Percentiles rank a stretch among this genome's conserved stretches.
Conservation (phyloP, 2,797 vertebrate genomes). For the Molossus alvarezi region DNA sequence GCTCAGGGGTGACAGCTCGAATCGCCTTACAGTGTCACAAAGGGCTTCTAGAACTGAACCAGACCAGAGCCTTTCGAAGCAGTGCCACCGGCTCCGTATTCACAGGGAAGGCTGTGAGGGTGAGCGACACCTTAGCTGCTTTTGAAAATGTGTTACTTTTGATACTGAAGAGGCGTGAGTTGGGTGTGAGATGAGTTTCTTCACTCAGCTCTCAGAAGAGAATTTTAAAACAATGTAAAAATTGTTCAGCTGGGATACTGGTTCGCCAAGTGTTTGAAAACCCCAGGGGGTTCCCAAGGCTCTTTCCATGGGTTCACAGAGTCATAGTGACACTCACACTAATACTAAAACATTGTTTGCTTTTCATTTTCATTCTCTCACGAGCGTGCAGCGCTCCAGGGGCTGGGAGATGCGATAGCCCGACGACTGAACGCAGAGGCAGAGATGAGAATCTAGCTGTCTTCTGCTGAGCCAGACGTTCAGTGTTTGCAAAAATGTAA, state of each 20-base stretch:
- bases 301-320: not conserved
- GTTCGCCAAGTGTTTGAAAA: not conserved
- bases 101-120: constrained; percentile 95
- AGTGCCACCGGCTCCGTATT: constrained; percentile 94
- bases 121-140: constrained; percentile 79
- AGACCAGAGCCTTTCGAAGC: constrained; percentile 95
- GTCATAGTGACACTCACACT: not conserved
- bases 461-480: not conserved
- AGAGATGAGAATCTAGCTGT: not conserved
- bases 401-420: not conserved
- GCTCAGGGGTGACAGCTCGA: constrained; percentile 97
- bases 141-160: not conserved
- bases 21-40: constrained; percentile 97
- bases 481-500: not conserved
- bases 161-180: not conserved
- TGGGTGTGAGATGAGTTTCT: not conserved
- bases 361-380: not conserved
- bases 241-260: not conserved
- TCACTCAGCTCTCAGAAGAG: not conserved
- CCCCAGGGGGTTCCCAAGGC: no score
- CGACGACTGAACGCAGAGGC: not conserved
- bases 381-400: not conserved
- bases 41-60: constrained; percentile 94
- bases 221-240: constrained; percentile 7
- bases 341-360: not conserved